phyloP scores from a whole-genome alignment of 2,888 invertebrate genomes.

The Bugula neritina region DNA sequence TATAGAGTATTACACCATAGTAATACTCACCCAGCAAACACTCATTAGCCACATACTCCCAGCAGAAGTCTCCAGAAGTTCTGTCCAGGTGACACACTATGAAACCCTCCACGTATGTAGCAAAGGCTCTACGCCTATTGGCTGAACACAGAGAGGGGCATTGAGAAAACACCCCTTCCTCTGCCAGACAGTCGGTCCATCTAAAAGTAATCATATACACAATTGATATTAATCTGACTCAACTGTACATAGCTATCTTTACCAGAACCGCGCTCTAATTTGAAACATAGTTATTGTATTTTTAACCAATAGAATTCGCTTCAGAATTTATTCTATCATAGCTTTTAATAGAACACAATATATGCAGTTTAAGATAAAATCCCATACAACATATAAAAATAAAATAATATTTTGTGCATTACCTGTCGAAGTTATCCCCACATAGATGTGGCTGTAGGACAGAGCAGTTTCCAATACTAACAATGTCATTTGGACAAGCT shows the following conservation, averaged over 20 bases:
- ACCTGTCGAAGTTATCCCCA: neutral
- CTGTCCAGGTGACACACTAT: neutral
- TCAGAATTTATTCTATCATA: no score
- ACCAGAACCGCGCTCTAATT: no score
- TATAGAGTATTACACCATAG: no score
- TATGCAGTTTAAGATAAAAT: no score
- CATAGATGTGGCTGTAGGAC: neutral
- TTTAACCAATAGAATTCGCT: no score
- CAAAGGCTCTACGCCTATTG: neutral
- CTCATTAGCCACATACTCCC: conserved; percentile 14
- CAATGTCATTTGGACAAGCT: conserved; percentile 4
- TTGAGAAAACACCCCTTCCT: neutral
- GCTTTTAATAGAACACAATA: no score
- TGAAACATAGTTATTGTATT: no score
- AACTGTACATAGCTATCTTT: no score
- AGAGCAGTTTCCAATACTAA: neutral
- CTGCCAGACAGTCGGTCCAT: neutral
- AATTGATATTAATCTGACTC: no score
- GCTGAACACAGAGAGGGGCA: neutral
- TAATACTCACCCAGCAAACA: neutral
- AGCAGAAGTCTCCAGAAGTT: neutral
- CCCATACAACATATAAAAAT: neutral
- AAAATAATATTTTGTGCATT: neutral
- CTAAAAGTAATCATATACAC: neutral
- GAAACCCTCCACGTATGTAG: neutral